These are phyloP conservation scores for Spongia lamella DNA, from an alignment of 37 sponge, comb jelly and placozoan species.

Conservation along the genomic window DNA sequence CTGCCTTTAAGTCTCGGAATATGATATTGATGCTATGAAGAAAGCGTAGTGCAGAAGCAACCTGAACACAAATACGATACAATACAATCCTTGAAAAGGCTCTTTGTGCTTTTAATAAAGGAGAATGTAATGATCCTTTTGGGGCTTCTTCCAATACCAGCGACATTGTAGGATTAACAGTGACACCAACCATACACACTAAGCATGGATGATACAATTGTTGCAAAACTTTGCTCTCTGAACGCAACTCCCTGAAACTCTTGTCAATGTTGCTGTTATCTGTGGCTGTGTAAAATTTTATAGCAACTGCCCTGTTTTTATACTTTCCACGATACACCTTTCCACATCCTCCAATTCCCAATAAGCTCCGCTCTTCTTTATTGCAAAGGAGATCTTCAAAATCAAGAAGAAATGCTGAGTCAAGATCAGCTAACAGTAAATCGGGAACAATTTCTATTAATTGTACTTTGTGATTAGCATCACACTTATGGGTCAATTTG, in stretches of 20 bases:
- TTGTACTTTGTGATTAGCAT: constrained; percentile 22
- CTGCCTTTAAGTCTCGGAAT: constrained; percentile 81
- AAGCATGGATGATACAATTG: constrained; percentile 69
- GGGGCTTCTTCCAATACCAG: constrained; percentile 87
- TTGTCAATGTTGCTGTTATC: constrained; percentile 31
- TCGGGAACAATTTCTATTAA: constrained; percentile 83
- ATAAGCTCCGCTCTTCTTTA: constrained; percentile 48
- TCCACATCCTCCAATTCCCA: constrained; percentile 90
- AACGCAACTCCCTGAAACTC: constrained; percentile 52
- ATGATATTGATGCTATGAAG: constrained; percentile 64
- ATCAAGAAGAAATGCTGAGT: constrained; percentile 59
- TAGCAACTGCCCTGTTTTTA: constrained; percentile 63
- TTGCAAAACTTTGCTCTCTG: constrained; percentile 64
- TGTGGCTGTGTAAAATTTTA: constrained; percentile 55
- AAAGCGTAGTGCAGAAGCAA: constrained; percentile 69
- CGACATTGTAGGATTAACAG: constrained; percentile 58
- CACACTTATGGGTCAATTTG: constrained; percentile 44
- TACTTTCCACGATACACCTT: constrained; percentile 77
- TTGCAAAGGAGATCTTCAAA: constrained; percentile 48
- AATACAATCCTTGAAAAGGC: constrained; percentile 62
- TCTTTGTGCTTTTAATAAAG: constrained; percentile 42
- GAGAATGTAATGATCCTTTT: constrained; percentile 56
- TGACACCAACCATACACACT: constrained; percentile 78
- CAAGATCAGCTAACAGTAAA: constrained; percentile 78
- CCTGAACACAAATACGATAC: constrained; percentile 70